These are phyloP conservation scores for Oncorhynchus nerka DNA, from an alignment of 2,113 vertebrate species.

Conservation along the genomic window DNA sequence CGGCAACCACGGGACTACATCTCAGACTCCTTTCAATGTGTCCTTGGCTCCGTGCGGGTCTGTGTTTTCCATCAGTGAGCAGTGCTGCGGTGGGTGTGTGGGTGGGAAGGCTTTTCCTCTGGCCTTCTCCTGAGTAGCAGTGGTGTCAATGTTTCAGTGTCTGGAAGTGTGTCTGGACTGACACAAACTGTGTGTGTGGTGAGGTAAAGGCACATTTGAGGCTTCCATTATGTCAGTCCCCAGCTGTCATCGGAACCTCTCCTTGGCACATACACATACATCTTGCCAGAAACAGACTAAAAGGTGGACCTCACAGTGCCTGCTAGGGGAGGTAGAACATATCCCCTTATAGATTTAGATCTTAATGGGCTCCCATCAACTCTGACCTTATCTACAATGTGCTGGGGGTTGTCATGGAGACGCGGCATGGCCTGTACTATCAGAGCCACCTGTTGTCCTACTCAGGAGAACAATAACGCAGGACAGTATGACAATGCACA, in stretches of 20 bases:
- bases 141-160: neutral
- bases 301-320: neutral
- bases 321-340: neutral
- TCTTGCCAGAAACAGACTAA: neutral
- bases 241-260: slow-evolving; percentile 36
- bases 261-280: slow-evolving; percentile 27
- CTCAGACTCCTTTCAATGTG: neutral
- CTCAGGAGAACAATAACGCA: slow-evolving; percentile 8
- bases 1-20: neutral
- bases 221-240: no score
- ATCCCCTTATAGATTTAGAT: neutral
- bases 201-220: neutral
- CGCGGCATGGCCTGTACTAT: neutral
- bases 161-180: neutral
- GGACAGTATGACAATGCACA: neutral
- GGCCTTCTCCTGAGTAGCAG: neutral
- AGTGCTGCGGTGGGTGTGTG: neutral
- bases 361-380: neutral
- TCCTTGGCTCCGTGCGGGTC: neutral
- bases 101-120: neutral
- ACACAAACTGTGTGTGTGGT: neutral
- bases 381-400: slow-evolving; percentile 11
- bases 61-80: neutral
- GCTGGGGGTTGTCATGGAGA: slow-evolving; percentile 24
- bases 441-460: slow-evolving; percentile 33